Conservation (phyloP, 2,113 vertebrate species). For the Sphaerodactylus townsendi region DNA sequence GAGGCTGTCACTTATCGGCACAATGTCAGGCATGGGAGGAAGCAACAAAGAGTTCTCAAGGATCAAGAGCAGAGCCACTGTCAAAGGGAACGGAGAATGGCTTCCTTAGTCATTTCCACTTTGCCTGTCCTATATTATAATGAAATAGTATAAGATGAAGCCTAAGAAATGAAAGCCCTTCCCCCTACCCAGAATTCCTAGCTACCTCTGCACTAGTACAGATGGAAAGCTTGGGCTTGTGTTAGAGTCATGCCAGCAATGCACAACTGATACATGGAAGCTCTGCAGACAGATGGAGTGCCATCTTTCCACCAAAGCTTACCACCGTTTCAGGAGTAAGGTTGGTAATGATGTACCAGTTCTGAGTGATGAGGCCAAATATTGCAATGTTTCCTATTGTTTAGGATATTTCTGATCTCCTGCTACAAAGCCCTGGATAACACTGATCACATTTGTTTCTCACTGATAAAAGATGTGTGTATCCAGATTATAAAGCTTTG, state of each 20-base stretch:
- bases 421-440: too few species aligned
- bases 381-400: not conserved
- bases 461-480: not conserved
- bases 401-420: not conserved
- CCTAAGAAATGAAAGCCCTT: not conserved
- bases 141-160: not conserved
- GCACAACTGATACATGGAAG: not conserved
- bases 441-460: not conserved
- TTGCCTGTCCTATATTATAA: not conserved
- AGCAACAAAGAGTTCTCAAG: not conserved
- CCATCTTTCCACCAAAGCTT: not conserved
- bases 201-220: not conserved
- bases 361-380: not conserved
- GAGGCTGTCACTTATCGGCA: not conserved
- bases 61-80: not conserved
- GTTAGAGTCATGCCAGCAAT: not conserved
- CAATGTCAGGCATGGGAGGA: conserved; percentile 9
- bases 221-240: not conserved
- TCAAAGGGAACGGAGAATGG: not conserved
- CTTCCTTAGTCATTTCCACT: not conserved
- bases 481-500: not conserved
- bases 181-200: not conserved
- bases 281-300: not conserved
- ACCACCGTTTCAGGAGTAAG: not conserved
- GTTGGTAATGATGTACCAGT: not conserved